A percentile compares a stretch with the other conserved stretches of the same genome.
Evolutionary conservation across 2,888 invertebrate species (phyloP).

Genomic region (Morpho deidamia): DNA sequence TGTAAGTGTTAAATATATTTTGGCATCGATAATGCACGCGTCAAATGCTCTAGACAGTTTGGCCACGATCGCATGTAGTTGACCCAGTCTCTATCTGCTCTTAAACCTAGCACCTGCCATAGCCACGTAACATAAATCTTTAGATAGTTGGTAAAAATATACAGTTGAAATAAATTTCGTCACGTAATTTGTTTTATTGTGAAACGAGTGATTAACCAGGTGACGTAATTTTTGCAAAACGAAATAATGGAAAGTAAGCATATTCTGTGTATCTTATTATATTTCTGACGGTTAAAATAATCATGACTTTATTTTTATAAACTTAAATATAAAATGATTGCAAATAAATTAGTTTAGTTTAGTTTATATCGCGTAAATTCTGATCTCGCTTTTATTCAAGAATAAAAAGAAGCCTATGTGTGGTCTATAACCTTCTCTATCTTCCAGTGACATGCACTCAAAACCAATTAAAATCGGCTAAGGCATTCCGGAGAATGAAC

Average conservation of each 20-base stretch:
- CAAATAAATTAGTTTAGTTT: too few relatives aligned
- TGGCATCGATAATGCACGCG: constrained; percentile 24
- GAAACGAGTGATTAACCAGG: not conserved
- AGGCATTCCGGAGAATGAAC: too few relatives aligned
- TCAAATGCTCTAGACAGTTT: constrained; percentile 24
- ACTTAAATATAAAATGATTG: too few relatives aligned
- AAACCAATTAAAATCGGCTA: too few relatives aligned
- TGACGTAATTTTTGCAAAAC: not conserved
- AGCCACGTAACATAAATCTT: not conserved
- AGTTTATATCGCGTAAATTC: too few relatives aligned
- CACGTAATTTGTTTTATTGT: not conserved
- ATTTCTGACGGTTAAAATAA: too few relatives aligned
- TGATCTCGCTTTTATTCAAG: too few relatives aligned
- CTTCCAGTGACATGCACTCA: too few relatives aligned
- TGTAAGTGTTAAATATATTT: constrained; percentile 21
- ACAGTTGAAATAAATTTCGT: not conserved
- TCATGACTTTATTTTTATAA: too few relatives aligned
- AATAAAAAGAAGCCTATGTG: too few relatives aligned
- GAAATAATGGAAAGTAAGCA: not conserved
- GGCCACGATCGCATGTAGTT: constrained; percentile 22
- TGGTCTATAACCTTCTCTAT: too few relatives aligned
- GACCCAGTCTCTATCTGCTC: constrained; percentile 23
- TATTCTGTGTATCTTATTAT: not conserved
- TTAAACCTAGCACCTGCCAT: constrained; percentile 12
- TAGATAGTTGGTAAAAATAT: not conserved